Base-by-base conservation (phyloP, 1,140 invertebrate species). In the Heliconius himera region DNA sequence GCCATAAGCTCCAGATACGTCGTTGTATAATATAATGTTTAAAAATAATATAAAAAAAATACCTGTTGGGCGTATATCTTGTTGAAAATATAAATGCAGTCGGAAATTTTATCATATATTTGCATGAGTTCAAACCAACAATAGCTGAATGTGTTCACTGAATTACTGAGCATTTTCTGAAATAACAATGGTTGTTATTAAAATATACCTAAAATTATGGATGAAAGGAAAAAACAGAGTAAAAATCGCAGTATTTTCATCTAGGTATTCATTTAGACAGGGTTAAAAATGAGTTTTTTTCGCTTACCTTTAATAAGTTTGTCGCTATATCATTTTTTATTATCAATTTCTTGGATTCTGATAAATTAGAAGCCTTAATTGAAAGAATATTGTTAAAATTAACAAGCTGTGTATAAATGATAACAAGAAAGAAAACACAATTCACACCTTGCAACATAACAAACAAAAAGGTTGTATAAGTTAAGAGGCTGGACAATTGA, bases 101-200 rank as follows among this genome's bases (percentile, higher is more conserved):
- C 91, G 13, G 87, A 88, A 74, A 90, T 84, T 83, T 90, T 90
- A 71, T 91, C 88, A 83, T 91, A 93, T 78, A 93, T 93, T 84
- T 90, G 90, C 90, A 92, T 93, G 18, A 91, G 75, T 86, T 92
- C 90, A 80, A 88, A 90, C 91, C 91, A 93, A 80, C 87, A 87
- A 77, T 86, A 85, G 8, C 84, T 38, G 22, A 73, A 74, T 20
- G 54, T 71, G 74, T 83, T 79, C 29, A 78, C 46, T 56, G 77
- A 73, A 56, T 85, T 84, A 76, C 60, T 78, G 29, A 82, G 79
- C 77, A 86, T 46, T 79, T 80, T 87, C 90, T 92, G 82, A 73
- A 91, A 88, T 13, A 77, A 76, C 70, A 76, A 41, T n/a, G 76
- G 11, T 72, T 56, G 16, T 78, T 20, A 70, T 76, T 77, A 73